A percentile compares a stretch with the other conserved stretches of the same genome.
Conservation (phyloP, 2,113 vertebrate species). For the Corythoichthys haematopterus region DNA sequence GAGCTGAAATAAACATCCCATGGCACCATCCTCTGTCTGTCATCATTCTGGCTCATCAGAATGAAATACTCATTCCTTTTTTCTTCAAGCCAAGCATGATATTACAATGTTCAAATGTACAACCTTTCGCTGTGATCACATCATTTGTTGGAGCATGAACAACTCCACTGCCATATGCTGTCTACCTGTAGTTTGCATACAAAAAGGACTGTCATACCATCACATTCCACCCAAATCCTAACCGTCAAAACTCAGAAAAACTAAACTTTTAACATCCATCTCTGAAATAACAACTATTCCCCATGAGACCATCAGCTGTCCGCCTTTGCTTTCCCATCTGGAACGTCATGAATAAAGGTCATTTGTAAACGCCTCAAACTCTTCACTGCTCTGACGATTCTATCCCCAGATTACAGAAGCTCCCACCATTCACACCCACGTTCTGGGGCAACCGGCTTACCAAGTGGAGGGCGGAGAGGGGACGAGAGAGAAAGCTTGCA, state of each 20-base stretch:
- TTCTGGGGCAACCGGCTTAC: conserved; percentile 69
- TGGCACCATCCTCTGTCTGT: conserved; percentile 53
- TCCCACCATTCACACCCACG: conserved; percentile 80
- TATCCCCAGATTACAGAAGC: conserved; percentile 93
- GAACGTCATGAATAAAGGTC: conserved; percentile 58
- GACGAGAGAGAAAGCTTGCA: conserved; percentile 83
- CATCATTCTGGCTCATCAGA: conserved; percentile 58
- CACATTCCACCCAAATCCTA: conserved; percentile 66
- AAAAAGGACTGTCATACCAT: conserved; percentile 60
- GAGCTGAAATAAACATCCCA: conserved; percentile 57
- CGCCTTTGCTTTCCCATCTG: conserved; percentile 67
- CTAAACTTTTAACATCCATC: conserved; percentile 65
- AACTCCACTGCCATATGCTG: conserved; percentile 54
- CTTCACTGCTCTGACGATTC: conserved; percentile 78
- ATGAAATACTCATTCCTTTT: conserved; percentile 35
- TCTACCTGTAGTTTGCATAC: conserved; percentile 47
- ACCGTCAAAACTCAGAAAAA: conserved; percentile 53
- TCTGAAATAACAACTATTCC: conserved; percentile 55
- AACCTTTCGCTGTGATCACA: conserved; percentile 43
- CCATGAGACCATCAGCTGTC: conserved; percentile 61
- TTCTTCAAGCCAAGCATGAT: conserved; percentile 31
- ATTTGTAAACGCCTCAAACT: conserved; percentile 64
- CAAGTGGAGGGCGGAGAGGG: conserved; percentile 77
- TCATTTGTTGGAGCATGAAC: conserved; percentile 54
- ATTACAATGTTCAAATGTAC: conserved; percentile 38